Conservation (phyloP, 2,113 vertebrate genomes). For the Dicaeum eximium region DNA sequence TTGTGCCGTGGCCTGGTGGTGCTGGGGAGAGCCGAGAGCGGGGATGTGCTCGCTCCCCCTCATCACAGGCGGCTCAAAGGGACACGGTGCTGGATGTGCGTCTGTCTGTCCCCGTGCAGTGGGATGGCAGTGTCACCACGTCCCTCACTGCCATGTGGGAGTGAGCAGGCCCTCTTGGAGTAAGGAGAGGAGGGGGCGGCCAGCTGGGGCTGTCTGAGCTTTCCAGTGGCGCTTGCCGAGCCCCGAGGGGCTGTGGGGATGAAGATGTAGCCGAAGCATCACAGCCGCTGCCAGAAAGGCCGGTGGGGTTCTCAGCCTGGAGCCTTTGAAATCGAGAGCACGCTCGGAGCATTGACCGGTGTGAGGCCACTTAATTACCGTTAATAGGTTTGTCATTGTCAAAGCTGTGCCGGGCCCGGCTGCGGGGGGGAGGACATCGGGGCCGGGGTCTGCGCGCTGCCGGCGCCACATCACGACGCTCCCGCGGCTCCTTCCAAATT, state of each 20-base stretch:
- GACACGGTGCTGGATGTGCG: neutral
- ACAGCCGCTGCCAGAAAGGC: neutral
- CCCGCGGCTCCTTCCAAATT: slow-evolving; percentile 10
- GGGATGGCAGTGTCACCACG: neutral
- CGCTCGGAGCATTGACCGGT: neutral
- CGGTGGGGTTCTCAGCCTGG: neutral
- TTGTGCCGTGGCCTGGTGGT: neutral
- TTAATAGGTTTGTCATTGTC: slow-evolving; percentile 52
- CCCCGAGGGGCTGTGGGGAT: neutral
- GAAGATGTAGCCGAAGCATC: neutral
- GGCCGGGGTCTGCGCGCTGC: slow-evolving; percentile 5
- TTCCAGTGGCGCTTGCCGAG: neutral
- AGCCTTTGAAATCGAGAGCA: neutral
- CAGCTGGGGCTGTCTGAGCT: neutral
- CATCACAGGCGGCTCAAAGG: fast-evolving
- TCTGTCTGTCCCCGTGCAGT: neutral
- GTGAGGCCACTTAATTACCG: slow-evolving; percentile 40
- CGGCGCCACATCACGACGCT: neutral
- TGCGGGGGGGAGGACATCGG: neutral
- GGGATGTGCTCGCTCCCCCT: fast-evolving
- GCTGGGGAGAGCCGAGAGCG: neutral
- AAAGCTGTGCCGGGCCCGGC: neutral
- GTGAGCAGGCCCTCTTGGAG: neutral
- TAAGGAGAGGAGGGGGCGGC: neutral
- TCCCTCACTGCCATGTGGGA: neutral